Percentiles rank a stretch among this genome's conserved stretches.
Conservation (phyloP, 2,113 vertebrate species). For the Pipa parva region DNA sequence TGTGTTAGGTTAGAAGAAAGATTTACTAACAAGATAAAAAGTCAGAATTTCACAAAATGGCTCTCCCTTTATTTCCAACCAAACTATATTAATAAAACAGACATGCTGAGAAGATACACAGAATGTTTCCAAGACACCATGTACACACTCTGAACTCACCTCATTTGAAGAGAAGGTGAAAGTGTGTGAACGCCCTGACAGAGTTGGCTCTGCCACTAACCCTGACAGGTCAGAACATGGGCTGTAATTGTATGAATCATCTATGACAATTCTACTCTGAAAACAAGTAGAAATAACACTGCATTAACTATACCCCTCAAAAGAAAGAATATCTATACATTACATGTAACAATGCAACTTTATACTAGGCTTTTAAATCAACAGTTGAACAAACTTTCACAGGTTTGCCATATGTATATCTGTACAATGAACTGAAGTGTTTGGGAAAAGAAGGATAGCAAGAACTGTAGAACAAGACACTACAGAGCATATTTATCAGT, state of each 20-base stretch:
- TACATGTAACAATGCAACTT: neutral
- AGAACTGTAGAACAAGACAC: neutral
- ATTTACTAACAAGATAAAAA: too few relatives aligned
- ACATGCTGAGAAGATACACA: neutral
- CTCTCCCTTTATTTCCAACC: too few relatives aligned
- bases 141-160: conserved; percentile 77
- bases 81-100: neutral
- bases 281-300: conserved; percentile 84
- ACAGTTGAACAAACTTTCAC: too few relatives aligned
- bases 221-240: conserved; percentile 83
- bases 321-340: too few relatives aligned
- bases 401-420: too few relatives aligned
- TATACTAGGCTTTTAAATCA: too few relatives aligned
- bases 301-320: conserved; percentile 66
- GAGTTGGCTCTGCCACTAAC: conserved; percentile 87
- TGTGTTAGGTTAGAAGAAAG: too few relatives aligned
- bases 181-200: conserved; percentile 89
- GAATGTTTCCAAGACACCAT: conserved; percentile 46
- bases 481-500: too few relatives aligned
- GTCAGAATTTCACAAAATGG: too few relatives aligned
- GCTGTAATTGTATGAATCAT: conserved; percentile 82
- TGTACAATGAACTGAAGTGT: too few relatives aligned
- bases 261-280: conserved; percentile 90
- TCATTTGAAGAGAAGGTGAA: conserved; percentile 92
- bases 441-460: too few relatives aligned